These are phyloP conservation scores for Polydrusus tereticollis DNA, from an alignment of 2,888 invertebrate species.

Conservation along the genomic window DNA sequence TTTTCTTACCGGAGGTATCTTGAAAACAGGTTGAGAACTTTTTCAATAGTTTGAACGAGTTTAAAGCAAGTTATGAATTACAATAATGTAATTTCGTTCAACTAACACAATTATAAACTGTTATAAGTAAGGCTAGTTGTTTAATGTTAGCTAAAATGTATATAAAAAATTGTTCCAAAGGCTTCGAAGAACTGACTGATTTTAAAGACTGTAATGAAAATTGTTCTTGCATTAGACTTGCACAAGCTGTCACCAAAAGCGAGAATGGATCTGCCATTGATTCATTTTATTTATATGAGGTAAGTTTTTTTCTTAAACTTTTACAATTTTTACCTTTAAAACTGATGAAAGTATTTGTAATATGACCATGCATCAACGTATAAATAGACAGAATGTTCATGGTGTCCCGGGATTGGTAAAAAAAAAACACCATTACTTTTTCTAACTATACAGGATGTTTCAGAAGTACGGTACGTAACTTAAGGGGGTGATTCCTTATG, in stretches of 20 bases:
- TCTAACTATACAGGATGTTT: no score
- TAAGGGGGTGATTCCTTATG: no score
- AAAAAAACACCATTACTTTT: no score
- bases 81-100: not conserved
- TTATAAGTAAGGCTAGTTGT: not conserved
- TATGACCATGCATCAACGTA: no score
- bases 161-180: constrained; percentile 40
- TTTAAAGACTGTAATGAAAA: constrained; percentile 42
- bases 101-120: not conserved
- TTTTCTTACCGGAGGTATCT: not conserved
- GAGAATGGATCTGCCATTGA: constrained; percentile 42
- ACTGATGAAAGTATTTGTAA: no score
- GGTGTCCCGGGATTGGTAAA: no score
- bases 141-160: constrained; percentile 8
- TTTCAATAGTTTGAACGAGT: not conserved
- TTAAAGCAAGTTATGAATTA: not conserved
- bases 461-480: no score
- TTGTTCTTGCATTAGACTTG: constrained; percentile 27
- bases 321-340: no score
- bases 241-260: constrained; percentile 18
- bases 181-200: constrained; percentile 33
- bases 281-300: constrained; percentile 46
- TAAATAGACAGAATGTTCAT: no score
- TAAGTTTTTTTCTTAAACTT: constrained; percentile 16
- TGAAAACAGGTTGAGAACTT: not conserved